Evolutionary conservation across 2,888 invertebrate species (phyloP), one percentile per base, ranked within the genome.

Genomic region (Bibio marci): DNA sequence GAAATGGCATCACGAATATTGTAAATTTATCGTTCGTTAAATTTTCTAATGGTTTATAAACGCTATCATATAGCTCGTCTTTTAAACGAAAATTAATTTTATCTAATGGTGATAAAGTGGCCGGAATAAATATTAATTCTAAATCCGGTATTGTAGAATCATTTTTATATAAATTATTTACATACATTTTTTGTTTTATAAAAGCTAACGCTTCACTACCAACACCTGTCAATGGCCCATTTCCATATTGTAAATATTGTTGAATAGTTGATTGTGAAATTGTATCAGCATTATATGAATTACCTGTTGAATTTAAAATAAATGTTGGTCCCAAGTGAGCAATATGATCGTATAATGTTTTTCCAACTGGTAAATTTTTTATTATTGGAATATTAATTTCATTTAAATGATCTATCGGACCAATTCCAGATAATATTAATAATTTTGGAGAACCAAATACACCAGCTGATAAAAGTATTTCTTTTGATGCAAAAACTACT

Each of bases 381-480:
- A 76, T 50, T 0, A 77, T 62, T 5, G 67, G 63, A 7, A 79
- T 70, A 2, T 66, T 69, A 35, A 69, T 56, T 19, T 71, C 62
- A 17, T 59, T 50, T 13, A 80, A 61, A 49, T 80, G 75, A 2
- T 67, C 58, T 35, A 52, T 58, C 0, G 79, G 78, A 6, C 81
- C 80, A 8, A 86, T 66, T 2, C 88, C 88, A 14, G 83, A 81
- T 15, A 87, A 56, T 80, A 87, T 76, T 31, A 90, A 63, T 30
- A 88, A 53, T 51, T 88, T 86, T 0, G 87, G 85, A 3, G 82
- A 74, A 49, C 79, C 77, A 34, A 88, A 68, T 2, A 85, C 66
- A 3, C 88, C 88, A 3, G 80, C 82, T 14, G 80, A 75, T 13
- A 90, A 52, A 45, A 88, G 77, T 0, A 87, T 69, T 57, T 83